A percentile compares a stretch with the other conserved stretches of the same genome.
phyloP scores from a whole-genome alignment of 1,140 invertebrate species.

The Ostrea denselamellosa region DNA sequence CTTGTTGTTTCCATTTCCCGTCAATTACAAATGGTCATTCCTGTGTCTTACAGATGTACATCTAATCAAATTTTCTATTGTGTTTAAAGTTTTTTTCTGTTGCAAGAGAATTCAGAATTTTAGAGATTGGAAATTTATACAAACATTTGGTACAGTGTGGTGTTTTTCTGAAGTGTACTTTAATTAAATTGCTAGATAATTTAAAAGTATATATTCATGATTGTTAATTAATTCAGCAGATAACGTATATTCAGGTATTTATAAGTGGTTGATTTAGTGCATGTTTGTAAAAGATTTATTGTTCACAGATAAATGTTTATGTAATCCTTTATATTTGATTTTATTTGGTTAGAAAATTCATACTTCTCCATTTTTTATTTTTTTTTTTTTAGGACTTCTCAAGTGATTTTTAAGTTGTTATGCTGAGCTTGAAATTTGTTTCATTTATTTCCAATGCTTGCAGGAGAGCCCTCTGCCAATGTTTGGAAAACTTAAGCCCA shows the following conservation, averaged over 20 bases:
- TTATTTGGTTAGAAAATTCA: not conserved
- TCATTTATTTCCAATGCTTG: not conserved
- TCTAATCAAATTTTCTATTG: not conserved
- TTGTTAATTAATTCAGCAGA: not conserved
- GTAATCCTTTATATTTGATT: not conserved
- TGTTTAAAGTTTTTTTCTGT: not conserved
- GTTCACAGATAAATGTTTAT: not conserved
- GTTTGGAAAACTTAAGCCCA: constrained; percentile 18
- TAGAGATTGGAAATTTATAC: not conserved
- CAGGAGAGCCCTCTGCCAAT: not conserved
- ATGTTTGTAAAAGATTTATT: not conserved
- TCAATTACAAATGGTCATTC: not conserved
- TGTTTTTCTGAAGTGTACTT: not conserved
- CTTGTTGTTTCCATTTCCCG: constrained; percentile 8
- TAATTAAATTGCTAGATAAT: not conserved
- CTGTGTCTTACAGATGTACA: not conserved
- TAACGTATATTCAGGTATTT: not conserved
- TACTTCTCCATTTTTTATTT: not conserved
- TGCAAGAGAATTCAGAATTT: not conserved
- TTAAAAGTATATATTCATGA: not conserved
- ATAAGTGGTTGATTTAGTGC: not conserved
- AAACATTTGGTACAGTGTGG: not conserved
- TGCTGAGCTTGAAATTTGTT: not conserved
- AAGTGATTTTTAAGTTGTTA: not conserved
- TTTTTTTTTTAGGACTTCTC: not conserved